Conservation (phyloP, 2,888 invertebrate genomes). For the Taenaris catops region DNA sequence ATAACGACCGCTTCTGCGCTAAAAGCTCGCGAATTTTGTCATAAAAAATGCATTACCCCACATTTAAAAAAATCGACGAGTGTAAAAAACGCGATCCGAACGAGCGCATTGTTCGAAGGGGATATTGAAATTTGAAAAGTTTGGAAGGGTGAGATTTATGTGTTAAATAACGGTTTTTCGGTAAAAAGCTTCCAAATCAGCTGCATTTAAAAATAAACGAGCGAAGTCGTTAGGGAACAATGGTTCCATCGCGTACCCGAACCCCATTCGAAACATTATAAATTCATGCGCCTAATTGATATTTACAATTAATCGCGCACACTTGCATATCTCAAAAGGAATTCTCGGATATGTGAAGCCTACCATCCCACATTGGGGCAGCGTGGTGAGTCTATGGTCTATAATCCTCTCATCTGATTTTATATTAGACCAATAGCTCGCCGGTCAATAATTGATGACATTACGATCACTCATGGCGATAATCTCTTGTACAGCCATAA, state of each 20-base stretch:
- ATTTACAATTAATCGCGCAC: no score
- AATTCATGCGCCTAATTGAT: no score
- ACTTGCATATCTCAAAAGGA: no score
- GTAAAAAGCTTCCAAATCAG: conserved; percentile 57
- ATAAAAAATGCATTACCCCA: conserved; percentile 80
- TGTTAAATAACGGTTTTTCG: conserved; percentile 73
- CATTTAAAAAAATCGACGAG: conserved; percentile 58
- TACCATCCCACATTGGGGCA: no score
- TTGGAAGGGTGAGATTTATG: conserved; percentile 76
- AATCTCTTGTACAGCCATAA: no score
- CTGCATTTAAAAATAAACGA: conserved; percentile 40
- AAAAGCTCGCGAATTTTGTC: conserved; percentile 47
- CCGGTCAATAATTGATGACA: no score
- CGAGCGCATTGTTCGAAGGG: conserved; percentile 54
- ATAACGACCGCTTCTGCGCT: conserved; percentile 67
- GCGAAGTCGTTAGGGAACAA: conserved; percentile 24
- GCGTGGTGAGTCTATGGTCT: no score
- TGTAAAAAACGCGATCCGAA: conserved; percentile 47
- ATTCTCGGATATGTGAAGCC: no score
- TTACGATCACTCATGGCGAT: neutral
- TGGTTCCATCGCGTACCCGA: conserved; percentile 5
- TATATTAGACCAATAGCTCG: no score
- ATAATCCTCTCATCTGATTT: no score
- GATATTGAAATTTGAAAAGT: conserved; percentile 40
- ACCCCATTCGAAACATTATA: neutral